Evolutionary conservation across 2,797 vertebrate genomes (phyloP), one percentile per base, ranked within the genome.

Genomic region (Alcedo quadribrachys): DNA sequence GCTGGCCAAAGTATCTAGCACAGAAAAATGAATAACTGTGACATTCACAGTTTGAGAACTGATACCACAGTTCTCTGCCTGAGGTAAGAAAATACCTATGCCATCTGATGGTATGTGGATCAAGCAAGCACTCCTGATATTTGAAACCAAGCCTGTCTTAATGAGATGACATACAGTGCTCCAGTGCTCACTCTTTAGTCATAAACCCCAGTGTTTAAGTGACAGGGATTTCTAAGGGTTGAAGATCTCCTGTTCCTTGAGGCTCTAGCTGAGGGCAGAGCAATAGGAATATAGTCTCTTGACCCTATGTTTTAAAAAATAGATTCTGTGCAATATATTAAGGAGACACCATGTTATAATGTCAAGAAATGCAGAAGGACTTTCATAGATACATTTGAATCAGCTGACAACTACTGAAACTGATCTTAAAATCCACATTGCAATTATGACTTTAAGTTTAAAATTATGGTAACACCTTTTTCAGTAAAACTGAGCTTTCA

Each of bases 21-120:
- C 27, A 69, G 63, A 62, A 89, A 81, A 84, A 62, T 6, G 0
- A 68, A 7, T 66, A n/a, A 65, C 73, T 89, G 81, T 87, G 18
- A 48, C 22, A 46, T 51, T 58, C 20, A 35, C 15, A 32, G 12
- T 58, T 68, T 81, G 60, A 90, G 43, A 81, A 42, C 42, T 66
- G 60, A 62, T 71, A 42, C 20, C 8, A 30, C 46, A 78, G 83
- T 46, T 50, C 48, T 71, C 21, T 89, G 22, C 55, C 46, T 71
- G 27, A 85, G 58, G 12, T 71, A 48, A 90, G 27, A 40, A 77
- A 69, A 53, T 81, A 55, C 0, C 0, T 32, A 15, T 51, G 48
- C 53, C 12, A 35, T 1, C 0, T 0, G 0, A 66, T 55, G 17
- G 15, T 69, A 42, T 3, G 4, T 48, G 32, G 27, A 76, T 73